Base-by-base conservation (phyloP, 2,888 invertebrate genomes). In the Catonia carolina region DNA sequence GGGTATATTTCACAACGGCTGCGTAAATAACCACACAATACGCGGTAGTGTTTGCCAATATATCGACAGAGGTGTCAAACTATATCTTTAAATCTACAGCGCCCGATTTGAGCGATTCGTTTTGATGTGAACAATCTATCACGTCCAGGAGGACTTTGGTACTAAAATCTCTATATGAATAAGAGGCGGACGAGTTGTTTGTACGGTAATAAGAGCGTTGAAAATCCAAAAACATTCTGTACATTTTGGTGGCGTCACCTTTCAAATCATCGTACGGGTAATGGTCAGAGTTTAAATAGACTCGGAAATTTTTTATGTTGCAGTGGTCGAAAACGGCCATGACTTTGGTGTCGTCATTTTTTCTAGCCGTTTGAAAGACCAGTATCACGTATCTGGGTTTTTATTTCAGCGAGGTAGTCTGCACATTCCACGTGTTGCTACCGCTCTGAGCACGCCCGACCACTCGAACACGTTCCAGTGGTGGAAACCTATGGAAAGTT, bases 111-210 rank as follows among this genome's bases (percentile, higher is more conserved):
- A 54, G 27, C 17, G 35, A 20, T 12, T 54, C 45, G 12, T 42
- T 31, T 17, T 54, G 54, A 17, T 23, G 22, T 18, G 45, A 45
- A 18, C 54, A 54, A 35, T 54, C 47, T 6, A 54, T 45, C 12
- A 54, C 47, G 17, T 27, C 31, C 8, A 53, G 14, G 3, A 42
- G 53, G 6, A 6, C 6, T 10, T 39, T 15, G 2, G 27, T 50
- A 20, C 20, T 52, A 18, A 20, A 52, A 1, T 37, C 3, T 7
- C 8, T 37, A 5, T 20, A 20, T 8, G 10, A 35, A n/a, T 4
- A 7, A 6, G 7, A 2, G 6, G 39, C n/a, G n/a, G n/a, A n/a
- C n/a, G n/a, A n/a, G n/a, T n/a, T n/a, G n/a, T n/a, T n/a, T n/a
- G n/a, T n/a, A n/a, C n/a, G n/a, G n/a, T n/a, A n/a, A n/a, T n/a